Conservation (phyloP, 2,113 vertebrate species). For the Gopherus flavomarginatus region DNA sequence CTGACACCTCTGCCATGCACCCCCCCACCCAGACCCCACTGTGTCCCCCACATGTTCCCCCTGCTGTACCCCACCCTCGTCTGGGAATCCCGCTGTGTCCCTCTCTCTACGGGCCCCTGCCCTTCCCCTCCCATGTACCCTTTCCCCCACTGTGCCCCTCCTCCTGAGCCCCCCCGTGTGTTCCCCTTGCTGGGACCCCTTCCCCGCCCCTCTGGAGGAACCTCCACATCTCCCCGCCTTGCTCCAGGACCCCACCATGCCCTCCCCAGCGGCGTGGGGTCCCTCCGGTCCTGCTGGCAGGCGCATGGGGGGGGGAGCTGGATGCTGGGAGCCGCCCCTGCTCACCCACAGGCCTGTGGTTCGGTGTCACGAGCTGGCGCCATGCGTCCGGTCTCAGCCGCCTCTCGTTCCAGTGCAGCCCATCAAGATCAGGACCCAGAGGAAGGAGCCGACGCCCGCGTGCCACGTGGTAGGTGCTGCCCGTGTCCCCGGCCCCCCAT, state of each 20-base stretch:
- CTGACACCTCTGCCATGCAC: accelerated
- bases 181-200: too few species aligned
- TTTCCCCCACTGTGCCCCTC: too few species aligned
- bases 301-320: neutral
- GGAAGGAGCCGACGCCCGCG: conserved; percentile 44
- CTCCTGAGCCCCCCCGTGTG: accelerated
- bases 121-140: neutral
- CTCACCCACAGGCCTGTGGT: neutral
- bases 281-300: too few species aligned
- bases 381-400: neutral
- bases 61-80: too few species aligned
- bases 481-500: too few species aligned
- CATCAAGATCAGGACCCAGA: conserved; percentile 71
- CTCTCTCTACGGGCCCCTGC: too few species aligned
- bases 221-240: neutral
- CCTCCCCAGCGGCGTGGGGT: too few species aligned
- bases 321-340: neutral
- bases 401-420: conserved; percentile 73
- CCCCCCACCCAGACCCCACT: neutral
- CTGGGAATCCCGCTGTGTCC: too few species aligned
- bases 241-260: too few species aligned
- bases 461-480: conserved; percentile 62
- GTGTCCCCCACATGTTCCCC: too few species aligned
- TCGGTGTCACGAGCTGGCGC: neutral
- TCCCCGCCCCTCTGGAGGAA: accelerated